A percentile compares a stretch with the other conserved stretches of the same genome.
Conservation (phyloP, 92 coral and sea anemone genomes). For the Palythoa grandiflora region DNA sequence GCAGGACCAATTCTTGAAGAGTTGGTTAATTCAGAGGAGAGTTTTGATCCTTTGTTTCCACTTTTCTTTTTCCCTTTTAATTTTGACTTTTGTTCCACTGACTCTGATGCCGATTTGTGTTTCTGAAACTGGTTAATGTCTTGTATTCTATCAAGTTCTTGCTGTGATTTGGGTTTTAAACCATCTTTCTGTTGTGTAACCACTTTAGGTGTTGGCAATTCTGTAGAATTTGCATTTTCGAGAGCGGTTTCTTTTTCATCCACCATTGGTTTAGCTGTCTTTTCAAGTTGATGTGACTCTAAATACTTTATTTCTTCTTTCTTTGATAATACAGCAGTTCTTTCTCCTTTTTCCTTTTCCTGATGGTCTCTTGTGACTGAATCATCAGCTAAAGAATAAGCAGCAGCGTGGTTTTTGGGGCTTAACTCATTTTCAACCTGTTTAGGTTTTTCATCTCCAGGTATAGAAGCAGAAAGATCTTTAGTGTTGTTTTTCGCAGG, state of each 20-base stretch:
- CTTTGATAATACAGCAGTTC: background rate
- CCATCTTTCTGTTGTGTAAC: background rate
- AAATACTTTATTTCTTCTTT: background rate
- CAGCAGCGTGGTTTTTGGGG: background rate
- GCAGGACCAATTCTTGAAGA: background rate
- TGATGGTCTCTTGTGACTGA: background rate
- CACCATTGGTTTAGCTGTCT: background rate
- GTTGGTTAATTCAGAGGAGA: background rate
- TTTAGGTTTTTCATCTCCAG: background rate
- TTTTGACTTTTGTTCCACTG: background rate
- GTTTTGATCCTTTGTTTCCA: constrained; percentile 12
- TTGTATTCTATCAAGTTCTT: background rate
- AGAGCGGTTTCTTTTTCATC: background rate
- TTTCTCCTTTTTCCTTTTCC: background rate
- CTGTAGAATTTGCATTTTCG: background rate
- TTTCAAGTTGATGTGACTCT: background rate
- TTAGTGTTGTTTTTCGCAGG: background rate
- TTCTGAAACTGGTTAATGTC: constrained; percentile 5
- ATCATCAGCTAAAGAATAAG: background rate
- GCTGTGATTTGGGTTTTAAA: background rate
- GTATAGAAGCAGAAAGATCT: background rate
- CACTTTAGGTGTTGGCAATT: background rate
- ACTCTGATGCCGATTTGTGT: background rate
- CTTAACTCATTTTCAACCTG: background rate
- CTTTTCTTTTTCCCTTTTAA: background rate